phyloP scores from a whole-genome alignment of 2,113 vertebrate species.

The Chloroceryle aenea region DNA sequence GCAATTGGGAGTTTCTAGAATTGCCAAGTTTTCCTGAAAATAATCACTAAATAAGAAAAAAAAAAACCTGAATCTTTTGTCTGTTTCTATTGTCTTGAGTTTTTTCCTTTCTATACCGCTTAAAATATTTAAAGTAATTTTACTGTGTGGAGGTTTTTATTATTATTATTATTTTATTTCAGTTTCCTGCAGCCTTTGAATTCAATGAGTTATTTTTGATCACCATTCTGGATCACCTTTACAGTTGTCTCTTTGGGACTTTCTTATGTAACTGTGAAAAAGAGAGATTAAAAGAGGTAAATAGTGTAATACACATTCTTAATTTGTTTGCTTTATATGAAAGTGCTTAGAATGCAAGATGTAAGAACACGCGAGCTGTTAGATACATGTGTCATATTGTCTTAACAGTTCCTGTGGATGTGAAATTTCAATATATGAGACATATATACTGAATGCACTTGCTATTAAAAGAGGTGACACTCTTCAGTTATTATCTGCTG shows the following conservation, averaged over 20 bases:
- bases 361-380: neutral
- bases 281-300: conserved; percentile 86
- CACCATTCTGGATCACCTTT: conserved; percentile 94
- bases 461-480: neutral
- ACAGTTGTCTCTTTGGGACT: conserved; percentile 96
- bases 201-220: conserved; percentile 96
- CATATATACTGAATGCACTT: neutral
- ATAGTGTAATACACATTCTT: neutral
- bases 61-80: neutral
- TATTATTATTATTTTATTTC: neutral
- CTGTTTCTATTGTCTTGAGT: neutral
- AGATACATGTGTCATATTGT: neutral
- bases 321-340: neutral
- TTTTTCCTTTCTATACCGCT: neutral
- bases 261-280: conserved; percentile 95
- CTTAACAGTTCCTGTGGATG: neutral
- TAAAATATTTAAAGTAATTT: neutral
- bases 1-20: neutral
- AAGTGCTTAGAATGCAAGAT: neutral
- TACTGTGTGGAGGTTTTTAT: neutral
- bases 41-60: neutral
- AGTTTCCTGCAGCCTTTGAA: conserved; percentile 97
- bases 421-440: neutral
- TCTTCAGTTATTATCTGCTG: neutral
- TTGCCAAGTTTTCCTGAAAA: neutral